These are phyloP conservation scores for Ochropleura leucogaster DNA, from an alignment of 2,888 invertebrate species.

Conservation along the genomic window DNA sequence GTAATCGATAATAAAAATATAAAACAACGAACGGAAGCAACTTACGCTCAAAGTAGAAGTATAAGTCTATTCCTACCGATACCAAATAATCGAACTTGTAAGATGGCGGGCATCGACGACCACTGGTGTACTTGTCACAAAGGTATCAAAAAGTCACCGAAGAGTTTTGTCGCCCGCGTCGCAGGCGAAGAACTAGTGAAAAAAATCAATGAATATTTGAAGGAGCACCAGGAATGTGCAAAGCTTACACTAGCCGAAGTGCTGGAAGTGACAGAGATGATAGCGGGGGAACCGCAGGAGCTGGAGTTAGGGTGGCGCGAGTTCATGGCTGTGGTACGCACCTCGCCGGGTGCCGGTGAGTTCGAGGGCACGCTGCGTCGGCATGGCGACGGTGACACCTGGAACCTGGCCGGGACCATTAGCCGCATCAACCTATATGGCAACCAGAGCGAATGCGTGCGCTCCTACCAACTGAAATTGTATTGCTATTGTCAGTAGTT, in stretches of 20 bases:
- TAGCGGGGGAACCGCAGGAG: constrained; percentile 79
- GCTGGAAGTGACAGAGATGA: constrained; percentile 92
- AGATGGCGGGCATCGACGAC: constrained; percentile 93
- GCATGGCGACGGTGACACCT: constrained; percentile 70
- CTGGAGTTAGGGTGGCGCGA: constrained; percentile 89
- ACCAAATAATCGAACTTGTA: constrained; percentile 93
- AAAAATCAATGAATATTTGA: constrained; percentile 92
- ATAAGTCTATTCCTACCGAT: constrained; percentile 95
- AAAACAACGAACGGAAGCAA: constrained; percentile 74
- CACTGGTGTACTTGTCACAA: constrained; percentile 97
- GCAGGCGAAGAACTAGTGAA: constrained; percentile 92
- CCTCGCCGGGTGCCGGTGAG: constrained; percentile 92
- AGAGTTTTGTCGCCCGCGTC: constrained; percentile 89
- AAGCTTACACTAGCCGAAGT: constrained; percentile 91
- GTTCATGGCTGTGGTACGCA: constrained; percentile 91
- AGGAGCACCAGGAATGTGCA: constrained; percentile 92
- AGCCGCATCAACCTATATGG: constrained; percentile 95
- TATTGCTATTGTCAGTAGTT: constrained; percentile 93
- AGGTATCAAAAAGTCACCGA: constrained; percentile 89
- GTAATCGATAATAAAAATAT: constrained; percentile 83
- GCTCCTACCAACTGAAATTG: constrained; percentile 93
- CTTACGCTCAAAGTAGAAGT: constrained; percentile 88
- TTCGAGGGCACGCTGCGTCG: constrained; percentile 94
- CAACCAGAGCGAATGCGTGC: constrained; percentile 94
- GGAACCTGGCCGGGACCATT: constrained; percentile 92